Evolutionary conservation across 2,113 vertebrate genomes (phyloP).

Genomic region (Murina feae): DNA sequence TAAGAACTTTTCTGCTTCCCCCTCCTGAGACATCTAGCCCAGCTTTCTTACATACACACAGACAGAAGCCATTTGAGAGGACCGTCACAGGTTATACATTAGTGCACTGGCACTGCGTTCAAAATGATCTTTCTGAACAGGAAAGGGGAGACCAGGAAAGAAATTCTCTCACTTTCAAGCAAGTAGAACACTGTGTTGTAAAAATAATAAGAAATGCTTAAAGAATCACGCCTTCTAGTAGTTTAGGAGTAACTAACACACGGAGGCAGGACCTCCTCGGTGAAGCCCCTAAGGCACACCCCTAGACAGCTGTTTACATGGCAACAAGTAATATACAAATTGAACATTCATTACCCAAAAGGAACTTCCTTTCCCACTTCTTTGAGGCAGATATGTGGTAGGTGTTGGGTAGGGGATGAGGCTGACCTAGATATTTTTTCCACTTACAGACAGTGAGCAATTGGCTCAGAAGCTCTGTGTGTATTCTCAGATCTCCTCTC

Average conservation of each 20-base stretch:
- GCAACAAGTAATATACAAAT: not conserved
- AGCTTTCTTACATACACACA: not conserved
- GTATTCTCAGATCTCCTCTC: constrained; percentile 56
- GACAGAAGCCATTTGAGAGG: not conserved
- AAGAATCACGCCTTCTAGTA: not conserved
- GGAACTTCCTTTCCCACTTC: not conserved
- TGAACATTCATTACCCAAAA: not conserved
- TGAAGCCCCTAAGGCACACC: not conserved
- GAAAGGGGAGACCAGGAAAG: not conserved
- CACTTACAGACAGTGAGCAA: not conserved
- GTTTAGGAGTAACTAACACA: not conserved
- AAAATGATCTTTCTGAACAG: not conserved
- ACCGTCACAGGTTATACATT: not conserved
- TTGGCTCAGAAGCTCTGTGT: constrained; percentile 41
- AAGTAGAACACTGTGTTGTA: not conserved
- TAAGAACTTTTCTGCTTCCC: constrained; percentile 62
- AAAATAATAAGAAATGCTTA: not conserved
- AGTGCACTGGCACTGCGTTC: not conserved
- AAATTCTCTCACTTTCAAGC: not conserved
- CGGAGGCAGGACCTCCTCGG: not conserved
- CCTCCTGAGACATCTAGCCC: not conserved
- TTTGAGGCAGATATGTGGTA: not conserved
- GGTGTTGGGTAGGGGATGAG: not conserved
- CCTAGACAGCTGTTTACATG: not conserved
- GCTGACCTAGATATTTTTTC: not conserved